Base-by-base conservation (phyloP, 2,113 vertebrate genomes). In the Myotis brandtii region DNA sequence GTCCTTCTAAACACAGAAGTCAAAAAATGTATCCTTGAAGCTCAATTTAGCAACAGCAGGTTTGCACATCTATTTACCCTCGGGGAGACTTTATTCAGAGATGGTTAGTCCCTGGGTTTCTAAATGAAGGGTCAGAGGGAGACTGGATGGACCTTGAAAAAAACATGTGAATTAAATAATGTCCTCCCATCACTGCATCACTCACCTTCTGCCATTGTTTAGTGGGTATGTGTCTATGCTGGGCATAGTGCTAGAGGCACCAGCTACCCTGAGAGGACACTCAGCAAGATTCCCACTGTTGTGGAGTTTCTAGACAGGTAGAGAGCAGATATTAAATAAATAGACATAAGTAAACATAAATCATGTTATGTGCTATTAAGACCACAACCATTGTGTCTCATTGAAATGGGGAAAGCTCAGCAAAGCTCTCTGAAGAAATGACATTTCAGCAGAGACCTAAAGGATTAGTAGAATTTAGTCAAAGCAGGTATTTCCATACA, bases 31-130 rank as follows among this genome's bases (percentile, higher is more conserved):
- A 95, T 97, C 89, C 92, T 97, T 95, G 95, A 96, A 97, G 83
- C 89, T 98, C 91, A 93, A 86, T 97, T 97, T 97, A 97, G 96
- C 80, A 94, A 95, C 76, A 95, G 94, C 46, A 17, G 94, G 93
- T 97, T 95, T 97, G 86, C 5, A 83, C 95, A 98, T 97, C 96
- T 97, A 94, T 97, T 98, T 96, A 94, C 87, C 34, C 79, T 64
- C n/a, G 67, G 75, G 92, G 81, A 97, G 82, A 97, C 75, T 97
- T 97, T 97, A 91, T 86, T 94, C 81, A 93, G 96, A 98, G 77
- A 77, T 50, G 64, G 72, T 92, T 94, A 94, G 94, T 97, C 91
- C 94, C 89, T 89, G 54, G 50, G 85, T 96, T 97, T 92, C 88
- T 97, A 97, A 27, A 97, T 52, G 66, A 93, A 87, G 86, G 40